Conservation (phyloP, 2,113 vertebrate genomes). For the Oncorhynchus tshawytscha region DNA sequence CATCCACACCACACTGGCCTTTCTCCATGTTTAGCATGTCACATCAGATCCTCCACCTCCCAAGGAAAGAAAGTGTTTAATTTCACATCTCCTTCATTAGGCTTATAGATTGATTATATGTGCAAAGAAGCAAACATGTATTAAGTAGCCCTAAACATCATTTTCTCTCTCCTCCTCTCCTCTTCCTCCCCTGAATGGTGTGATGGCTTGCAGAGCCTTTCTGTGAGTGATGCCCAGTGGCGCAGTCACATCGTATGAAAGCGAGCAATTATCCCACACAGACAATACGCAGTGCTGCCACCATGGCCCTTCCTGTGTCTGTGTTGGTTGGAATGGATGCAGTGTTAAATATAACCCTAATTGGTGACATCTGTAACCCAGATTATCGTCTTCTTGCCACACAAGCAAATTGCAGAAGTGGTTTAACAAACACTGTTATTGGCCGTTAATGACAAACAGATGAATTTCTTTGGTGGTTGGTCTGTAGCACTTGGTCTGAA, state of each 20-base stretch:
- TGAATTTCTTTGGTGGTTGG: constrained; percentile 35
- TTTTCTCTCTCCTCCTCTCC: not conserved
- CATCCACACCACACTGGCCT: no score
- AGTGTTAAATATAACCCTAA: no score
- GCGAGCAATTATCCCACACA: not conserved
- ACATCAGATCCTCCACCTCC: no score
- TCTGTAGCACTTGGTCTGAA: constrained; percentile 27
- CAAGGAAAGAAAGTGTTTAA: not conserved
- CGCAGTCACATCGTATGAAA: not conserved
- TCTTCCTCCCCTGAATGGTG: not conserved
- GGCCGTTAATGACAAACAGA: constrained; percentile 54
- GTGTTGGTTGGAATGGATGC: no score
- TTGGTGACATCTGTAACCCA: constrained; percentile 36
- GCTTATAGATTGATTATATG: not conserved
- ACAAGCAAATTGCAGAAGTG: constrained; percentile 50
- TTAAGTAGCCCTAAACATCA: not conserved
- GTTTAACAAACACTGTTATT: constrained; percentile 59
- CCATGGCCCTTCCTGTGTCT: no score
- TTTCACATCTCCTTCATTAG: not conserved
- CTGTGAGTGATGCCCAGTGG: not conserved
- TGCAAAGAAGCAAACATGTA: not conserved
- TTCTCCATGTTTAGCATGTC: no score
- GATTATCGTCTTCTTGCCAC: constrained; percentile 48
- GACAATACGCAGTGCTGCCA: not conserved
- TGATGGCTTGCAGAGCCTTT: not conserved